Conservation (phyloP, 2,888 invertebrate genomes). For the Clostera curtula region DNA sequence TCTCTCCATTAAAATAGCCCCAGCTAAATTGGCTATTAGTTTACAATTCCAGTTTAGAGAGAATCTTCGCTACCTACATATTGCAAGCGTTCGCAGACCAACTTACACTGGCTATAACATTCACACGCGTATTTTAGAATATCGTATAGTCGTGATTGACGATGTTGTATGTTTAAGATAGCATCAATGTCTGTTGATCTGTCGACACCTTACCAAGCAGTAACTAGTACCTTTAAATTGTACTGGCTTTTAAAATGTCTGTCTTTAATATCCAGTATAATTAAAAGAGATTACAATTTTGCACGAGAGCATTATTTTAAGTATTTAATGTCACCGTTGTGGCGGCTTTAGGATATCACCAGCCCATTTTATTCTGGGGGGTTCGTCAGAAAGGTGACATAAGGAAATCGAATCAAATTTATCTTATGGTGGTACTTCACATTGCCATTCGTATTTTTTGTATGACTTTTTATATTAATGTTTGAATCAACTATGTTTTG, state of each 20-base stretch:
- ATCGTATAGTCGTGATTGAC: slow-evolving; percentile 37
- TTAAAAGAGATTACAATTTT: no score
- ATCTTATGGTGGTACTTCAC: no score
- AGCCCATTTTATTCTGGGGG: no score
- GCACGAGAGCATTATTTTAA: no score
- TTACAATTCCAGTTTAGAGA: slow-evolving; percentile 15
- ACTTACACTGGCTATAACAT: slow-evolving; percentile 17
- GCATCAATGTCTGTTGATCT: slow-evolving; percentile 34
- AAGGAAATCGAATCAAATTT: no score
- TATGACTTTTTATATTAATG: no score
- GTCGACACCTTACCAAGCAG: slow-evolving; percentile 42
- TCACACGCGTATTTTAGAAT: slow-evolving; percentile 25
- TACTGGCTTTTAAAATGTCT: slow-evolving; percentile 3
- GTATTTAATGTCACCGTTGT: no score
- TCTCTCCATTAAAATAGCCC: slow-evolving; percentile 10
- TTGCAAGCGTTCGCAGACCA: slow-evolving; percentile 8
- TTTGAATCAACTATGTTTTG: no score
- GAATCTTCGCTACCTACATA: slow-evolving; percentile 16
- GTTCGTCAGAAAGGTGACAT: no score
- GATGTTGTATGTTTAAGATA: slow-evolving; percentile 33
- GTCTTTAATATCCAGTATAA: no score
- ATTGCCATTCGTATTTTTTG: no score
- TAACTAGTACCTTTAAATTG: slow-evolving; percentile 3
- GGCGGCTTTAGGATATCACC: no score
- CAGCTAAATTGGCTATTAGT: slow-evolving; percentile 10